Evolutionary conservation across 2,888 invertebrate species (phyloP), one percentile per base, ranked within the genome.

Genomic region (Drosophila infuscata): DNA sequence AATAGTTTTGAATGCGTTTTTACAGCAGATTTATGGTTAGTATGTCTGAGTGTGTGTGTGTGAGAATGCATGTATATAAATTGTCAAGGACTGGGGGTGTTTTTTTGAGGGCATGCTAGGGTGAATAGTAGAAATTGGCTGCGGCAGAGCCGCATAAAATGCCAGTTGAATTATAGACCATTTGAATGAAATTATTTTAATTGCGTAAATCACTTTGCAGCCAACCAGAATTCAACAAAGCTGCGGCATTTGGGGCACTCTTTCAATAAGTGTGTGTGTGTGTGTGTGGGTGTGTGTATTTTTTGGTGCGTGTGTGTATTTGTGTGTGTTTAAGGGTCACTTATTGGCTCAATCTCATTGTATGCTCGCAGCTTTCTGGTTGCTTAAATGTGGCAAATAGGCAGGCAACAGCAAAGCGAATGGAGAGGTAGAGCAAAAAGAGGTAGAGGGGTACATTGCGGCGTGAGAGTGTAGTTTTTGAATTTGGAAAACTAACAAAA

Each of bases 141-240:
- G 69, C 61, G 65, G 78, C 82, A 74, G 72, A 67, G 82, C 82
- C 72, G 66, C 75, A 72, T 66, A 74, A 85, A 89, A 89, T 88
- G 79, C 88, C 79, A 88, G 81, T 76, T 88, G 86, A 87, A 87
- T 87, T 87, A 90, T 88, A 83, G 83, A 83, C 79, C 81, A 87
- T 88, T 87, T 88, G 89, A 88, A 83, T 81, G 83, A 87, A 90
- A 87, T 87, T 90, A 87, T 87, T 87, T 87, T 90, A 87, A 87
- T 87, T 87, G 90, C 87, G 90, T 87, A 87, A 90, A 90, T 90
- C 87, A 87, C 89, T 90, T 90, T 90, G 79, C 79, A 75, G 74
- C 69, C 72, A 79, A 82, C 85, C 85, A 70, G 74, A 88, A 79
- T 82, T 73, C 83, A 89, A 88, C 84, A 84, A 87, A 79, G 82